A percentile compares a stretch with the other conserved stretches of the same genome.
phyloP scores from a whole-genome alignment of 2,113 vertebrate species.

The Grus americana region DNA sequence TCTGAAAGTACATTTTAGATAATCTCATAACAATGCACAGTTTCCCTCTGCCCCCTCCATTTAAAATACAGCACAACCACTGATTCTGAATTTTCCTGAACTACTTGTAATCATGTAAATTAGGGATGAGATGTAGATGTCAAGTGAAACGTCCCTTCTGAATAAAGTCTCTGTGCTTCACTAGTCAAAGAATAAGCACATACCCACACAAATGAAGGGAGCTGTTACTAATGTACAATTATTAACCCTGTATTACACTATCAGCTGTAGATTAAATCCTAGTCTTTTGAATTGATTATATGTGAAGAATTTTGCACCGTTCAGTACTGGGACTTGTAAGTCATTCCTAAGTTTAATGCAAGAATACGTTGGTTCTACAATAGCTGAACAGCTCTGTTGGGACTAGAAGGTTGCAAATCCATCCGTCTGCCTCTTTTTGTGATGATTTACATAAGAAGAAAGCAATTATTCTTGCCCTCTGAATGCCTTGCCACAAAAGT shows the following conservation, averaged over 20 bases:
- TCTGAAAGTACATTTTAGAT: neutral
- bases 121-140: slow-evolving; percentile 31
- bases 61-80: slow-evolving; percentile 35
- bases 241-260: slow-evolving; percentile 23
- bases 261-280: neutral
- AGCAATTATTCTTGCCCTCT: slow-evolving; percentile 31
- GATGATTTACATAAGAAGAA: slow-evolving; percentile 24
- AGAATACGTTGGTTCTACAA: neutral
- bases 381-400: neutral
- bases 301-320: neutral
- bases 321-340: neutral
- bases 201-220: slow-evolving; percentile 12
- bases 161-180: slow-evolving; percentile 21
- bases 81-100: slow-evolving; percentile 47
- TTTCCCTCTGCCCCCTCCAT: neutral
- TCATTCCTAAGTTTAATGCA: neutral
- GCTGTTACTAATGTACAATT: neutral
- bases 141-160: slow-evolving; percentile 40
- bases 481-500: neutral
- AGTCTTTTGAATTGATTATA: neutral
- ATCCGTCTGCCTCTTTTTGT: neutral
- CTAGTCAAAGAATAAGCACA: slow-evolving; percentile 53
- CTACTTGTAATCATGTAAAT: slow-evolving; percentile 52
- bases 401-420: neutral
- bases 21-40: slow-evolving; percentile 2